A percentile compares a stretch with the other conserved stretches of the same genome.
Evolutionary conservation across 1,140 invertebrate genomes (phyloP).

Genomic region (Drosophila bocki): DNA sequence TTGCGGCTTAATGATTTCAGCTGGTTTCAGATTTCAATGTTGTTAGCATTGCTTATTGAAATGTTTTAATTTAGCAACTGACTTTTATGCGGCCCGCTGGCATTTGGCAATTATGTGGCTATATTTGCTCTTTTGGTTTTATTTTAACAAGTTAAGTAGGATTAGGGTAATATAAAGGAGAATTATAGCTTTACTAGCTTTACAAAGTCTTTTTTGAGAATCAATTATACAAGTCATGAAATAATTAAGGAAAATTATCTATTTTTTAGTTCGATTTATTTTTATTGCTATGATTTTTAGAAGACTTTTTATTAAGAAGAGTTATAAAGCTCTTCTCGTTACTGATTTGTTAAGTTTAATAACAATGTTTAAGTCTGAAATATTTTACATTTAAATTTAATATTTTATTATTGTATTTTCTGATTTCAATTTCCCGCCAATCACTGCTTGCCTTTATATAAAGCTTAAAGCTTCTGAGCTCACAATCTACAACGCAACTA

Average conservation of each 20-base stretch:
- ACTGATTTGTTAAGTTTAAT: not conserved
- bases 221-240: not conserved
- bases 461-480: not conserved
- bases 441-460: not conserved
- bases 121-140: slow-evolving; percentile 16
- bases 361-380: not conserved
- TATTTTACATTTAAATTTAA: not conserved
- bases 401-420: not conserved
- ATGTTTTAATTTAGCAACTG: slow-evolving; percentile 67
- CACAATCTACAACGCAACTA: not conserved
- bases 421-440: slow-evolving; percentile 1
- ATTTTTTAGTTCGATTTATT: no score
- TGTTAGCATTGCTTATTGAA: slow-evolving; percentile 75
- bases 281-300: not conserved
- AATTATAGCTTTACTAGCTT: no score
- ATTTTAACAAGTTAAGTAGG: slow-evolving; percentile 7
- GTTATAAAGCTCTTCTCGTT: no score
- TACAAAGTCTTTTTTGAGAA: no score
- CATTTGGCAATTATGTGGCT: slow-evolving; percentile 13
- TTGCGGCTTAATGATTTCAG: slow-evolving; percentile 19
- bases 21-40: slow-evolving; percentile 35
- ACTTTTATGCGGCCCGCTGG: slow-evolving; percentile 43
- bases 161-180: no score
- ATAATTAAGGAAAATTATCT: not conserved
- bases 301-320: no score